Percentiles rank a stretch among this genome's conserved stretches.
Conservation (phyloP, 2,797 vertebrate species). For the Syndactyla subalaris region DNA sequence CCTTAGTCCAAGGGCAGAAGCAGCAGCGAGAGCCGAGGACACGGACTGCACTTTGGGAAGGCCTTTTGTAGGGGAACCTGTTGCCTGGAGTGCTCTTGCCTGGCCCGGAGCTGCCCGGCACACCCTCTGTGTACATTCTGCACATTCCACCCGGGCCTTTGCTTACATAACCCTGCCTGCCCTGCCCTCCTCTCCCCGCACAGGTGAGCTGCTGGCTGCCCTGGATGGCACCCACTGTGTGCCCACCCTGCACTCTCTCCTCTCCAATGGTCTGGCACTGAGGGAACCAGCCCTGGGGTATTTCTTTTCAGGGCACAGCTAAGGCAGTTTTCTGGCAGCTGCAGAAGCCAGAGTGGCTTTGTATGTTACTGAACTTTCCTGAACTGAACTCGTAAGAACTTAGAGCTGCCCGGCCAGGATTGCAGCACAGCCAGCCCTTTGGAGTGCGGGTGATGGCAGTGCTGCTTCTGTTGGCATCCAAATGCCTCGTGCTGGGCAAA, state of each 20-base stretch:
- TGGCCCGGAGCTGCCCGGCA: background rate
- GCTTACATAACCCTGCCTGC: conserved; percentile 66
- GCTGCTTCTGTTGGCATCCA: background rate
- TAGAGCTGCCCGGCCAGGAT: background rate
- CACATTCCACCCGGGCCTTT: conserved; percentile 63
- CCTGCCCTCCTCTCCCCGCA: background rate
- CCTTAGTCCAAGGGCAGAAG: background rate
- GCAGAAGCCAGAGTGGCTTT: background rate
- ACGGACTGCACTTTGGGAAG: background rate
- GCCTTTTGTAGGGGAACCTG: background rate
- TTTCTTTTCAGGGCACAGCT: background rate
- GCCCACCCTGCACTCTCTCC: no score
- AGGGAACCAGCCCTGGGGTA: no score
- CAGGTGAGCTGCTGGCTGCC: conserved; percentile 16
- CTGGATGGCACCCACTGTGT: background rate
- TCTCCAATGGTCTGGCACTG: rapidly evolving
- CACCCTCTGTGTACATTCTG: conserved; percentile 65
- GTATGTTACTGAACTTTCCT: background rate
- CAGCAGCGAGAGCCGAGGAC: background rate
- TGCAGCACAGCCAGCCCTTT: background rate
- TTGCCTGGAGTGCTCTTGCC: background rate
- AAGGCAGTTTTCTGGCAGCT: background rate
- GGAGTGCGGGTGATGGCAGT: background rate
- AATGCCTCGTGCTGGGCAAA: background rate
- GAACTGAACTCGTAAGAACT: background rate